These are phyloP conservation scores for Drosophila seguyi DNA, from an alignment of 1,140 invertebrate genomes.

Conservation along the genomic window DNA sequence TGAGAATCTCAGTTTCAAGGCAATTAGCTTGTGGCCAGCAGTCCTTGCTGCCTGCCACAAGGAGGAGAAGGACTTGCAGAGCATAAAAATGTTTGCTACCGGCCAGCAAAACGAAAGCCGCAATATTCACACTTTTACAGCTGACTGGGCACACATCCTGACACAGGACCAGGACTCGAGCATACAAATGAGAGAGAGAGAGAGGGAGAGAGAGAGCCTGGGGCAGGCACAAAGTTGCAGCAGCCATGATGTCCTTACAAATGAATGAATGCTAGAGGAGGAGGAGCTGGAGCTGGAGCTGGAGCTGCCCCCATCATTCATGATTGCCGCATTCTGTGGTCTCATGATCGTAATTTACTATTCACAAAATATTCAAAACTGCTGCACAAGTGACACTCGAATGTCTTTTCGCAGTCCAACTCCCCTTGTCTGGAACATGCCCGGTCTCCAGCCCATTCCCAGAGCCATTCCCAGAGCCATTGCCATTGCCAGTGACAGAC, in stretches of 20 bases:
- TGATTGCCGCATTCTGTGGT: conserved; percentile 38
- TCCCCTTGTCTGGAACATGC: too few relatives aligned
- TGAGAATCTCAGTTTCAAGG: conserved; percentile 37
- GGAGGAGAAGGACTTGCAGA: too few relatives aligned
- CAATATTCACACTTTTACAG: conserved; percentile 68
- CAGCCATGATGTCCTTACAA: conserved; percentile 40
- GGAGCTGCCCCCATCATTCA: conserved; percentile 15
- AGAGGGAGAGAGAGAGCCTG: conserved; percentile 26
- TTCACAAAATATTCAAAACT: conserved; percentile 82
- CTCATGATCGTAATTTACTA: conserved; percentile 78
- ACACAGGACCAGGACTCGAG: not conserved
- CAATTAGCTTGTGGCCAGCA: too few relatives aligned
- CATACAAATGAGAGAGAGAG: conserved; percentile 51
- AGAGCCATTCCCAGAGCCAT: conserved; percentile 12
- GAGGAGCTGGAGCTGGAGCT: too few relatives aligned
- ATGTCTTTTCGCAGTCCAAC: conserved; percentile 77
- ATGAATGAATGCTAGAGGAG: conserved; percentile 34
- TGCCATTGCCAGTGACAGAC: conserved; percentile 13
- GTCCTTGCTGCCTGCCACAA: too few relatives aligned
- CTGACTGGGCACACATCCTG: conserved; percentile 19
- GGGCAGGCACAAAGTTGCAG: conserved; percentile 19
- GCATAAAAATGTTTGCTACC: conserved; percentile 49
- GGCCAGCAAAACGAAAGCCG: conserved; percentile 40
- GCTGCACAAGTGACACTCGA: conserved; percentile 80
- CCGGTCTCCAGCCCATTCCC: conserved; percentile 20